Conservation (phyloP, 1,140 invertebrate genomes). For the Anastatus disparis region DNA sequence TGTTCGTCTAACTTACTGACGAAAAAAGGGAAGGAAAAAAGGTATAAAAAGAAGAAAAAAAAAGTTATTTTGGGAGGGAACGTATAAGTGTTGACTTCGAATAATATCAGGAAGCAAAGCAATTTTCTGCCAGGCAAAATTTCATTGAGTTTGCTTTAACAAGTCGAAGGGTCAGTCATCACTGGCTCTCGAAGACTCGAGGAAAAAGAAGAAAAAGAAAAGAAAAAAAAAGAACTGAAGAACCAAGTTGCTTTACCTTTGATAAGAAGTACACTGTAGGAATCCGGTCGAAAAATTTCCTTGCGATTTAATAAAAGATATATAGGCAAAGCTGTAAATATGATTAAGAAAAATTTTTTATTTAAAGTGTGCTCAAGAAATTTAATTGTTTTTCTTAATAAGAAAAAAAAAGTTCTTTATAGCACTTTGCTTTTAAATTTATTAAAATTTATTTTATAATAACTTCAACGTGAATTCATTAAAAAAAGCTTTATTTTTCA, state of each 20-base stretch:
- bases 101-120: background rate
- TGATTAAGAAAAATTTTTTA: no score
- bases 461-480: no score
- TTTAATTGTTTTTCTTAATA: no score
- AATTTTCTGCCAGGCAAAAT: conserved; percentile 24
- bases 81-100: background rate
- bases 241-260: conserved; percentile 4
- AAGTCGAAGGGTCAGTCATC: conserved; percentile 15
- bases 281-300: conserved; percentile 16
- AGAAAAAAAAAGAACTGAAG: no score
- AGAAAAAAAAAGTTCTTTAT: no score
- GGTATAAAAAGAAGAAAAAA: background rate
- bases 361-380: no score
- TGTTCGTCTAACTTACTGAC: background rate
- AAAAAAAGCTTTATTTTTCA: no score
- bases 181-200: background rate
- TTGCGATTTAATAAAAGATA: background rate
- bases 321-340: no score
- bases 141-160: conserved; percentile 21
- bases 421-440: no score
- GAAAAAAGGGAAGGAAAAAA: background rate
- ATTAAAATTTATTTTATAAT: no score
- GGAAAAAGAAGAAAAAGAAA: background rate
- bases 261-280: background rate
- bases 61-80: background rate